These are phyloP conservation scores for Panthera tigris DNA, from an alignment of 2,113 vertebrate genomes.

Conservation along the genomic window DNA sequence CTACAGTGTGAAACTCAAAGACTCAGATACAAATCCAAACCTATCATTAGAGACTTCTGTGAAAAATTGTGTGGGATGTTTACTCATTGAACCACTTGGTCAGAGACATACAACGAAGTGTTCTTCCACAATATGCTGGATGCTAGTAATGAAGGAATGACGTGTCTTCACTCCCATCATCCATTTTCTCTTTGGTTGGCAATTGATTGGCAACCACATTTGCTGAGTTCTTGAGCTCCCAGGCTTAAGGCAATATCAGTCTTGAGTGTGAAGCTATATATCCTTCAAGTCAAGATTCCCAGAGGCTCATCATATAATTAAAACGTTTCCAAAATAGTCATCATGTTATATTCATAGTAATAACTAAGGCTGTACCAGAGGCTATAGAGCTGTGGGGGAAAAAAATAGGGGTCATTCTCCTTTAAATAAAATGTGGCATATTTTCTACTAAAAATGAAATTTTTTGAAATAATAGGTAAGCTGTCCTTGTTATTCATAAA, in stretches of 20 bases:
- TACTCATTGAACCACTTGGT: neutral
- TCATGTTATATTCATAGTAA: conserved; percentile 60
- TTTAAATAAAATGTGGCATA: conserved; percentile 81
- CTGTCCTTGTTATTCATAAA: conserved; percentile 86
- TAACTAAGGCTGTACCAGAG: neutral
- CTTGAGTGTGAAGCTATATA: neutral
- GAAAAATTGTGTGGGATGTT: neutral
- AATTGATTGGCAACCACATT: neutral
- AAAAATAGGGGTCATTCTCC: conserved; percentile 74
- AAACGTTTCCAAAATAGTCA: conserved; percentile 49
- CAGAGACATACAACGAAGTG: neutral
- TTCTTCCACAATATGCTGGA: neutral
- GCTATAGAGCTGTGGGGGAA: conserved; percentile 40
- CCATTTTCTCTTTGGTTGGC: neutral
- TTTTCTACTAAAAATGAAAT: conserved; percentile 77
- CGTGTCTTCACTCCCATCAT: neutral
- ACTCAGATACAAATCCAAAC: neutral
- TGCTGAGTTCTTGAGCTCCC: neutral
- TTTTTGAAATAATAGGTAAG: conserved; percentile 85
- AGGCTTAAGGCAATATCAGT: conserved; percentile 1
- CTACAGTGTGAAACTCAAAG: neutral
- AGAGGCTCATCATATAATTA: conserved; percentile 58
- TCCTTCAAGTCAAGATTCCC: conserved; percentile 36
- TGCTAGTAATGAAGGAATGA: neutral
- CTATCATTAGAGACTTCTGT: neutral